Evolutionary conservation across 1,140 invertebrate genomes (phyloP).

Genomic region (Manduca sexta): DNA sequence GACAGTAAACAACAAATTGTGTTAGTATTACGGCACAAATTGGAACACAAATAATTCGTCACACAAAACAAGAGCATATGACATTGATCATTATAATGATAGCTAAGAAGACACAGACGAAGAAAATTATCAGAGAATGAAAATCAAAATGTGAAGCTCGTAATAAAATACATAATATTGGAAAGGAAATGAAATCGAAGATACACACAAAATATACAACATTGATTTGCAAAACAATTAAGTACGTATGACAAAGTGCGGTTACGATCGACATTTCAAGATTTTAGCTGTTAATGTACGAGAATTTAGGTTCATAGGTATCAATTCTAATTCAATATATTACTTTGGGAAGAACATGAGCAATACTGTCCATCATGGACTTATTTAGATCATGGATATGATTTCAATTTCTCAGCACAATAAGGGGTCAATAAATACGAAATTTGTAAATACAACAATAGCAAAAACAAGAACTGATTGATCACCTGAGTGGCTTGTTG

Average conservation of each 20-base stretch:
- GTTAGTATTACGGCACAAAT: too few species aligned
- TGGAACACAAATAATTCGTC: slow-evolving; percentile 33
- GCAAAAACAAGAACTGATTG: slow-evolving; percentile 26
- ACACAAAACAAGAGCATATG: slow-evolving; percentile 58
- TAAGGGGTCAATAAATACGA: too few species aligned
- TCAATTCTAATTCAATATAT: too few species aligned
- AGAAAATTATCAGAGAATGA: slow-evolving; percentile 41
- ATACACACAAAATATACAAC: slow-evolving; percentile 62
- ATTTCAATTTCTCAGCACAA: too few species aligned
- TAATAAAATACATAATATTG: slow-evolving; percentile 35
- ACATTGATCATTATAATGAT: slow-evolving; percentile 59
- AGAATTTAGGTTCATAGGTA: too few species aligned
- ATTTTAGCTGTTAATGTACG: neutral
- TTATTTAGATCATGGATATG: too few species aligned
- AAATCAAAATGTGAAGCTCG: slow-evolving; percentile 45
- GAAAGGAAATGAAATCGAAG: slow-evolving; percentile 45
- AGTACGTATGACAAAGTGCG: slow-evolving; percentile 49
- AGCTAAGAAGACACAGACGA: slow-evolving; percentile 63
- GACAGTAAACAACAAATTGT: neutral
- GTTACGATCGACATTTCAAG: slow-evolving; percentile 44
- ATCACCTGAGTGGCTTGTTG: slow-evolving; percentile 68
- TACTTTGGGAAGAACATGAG: too few species aligned
- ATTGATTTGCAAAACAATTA: slow-evolving; percentile 63
- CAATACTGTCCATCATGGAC: too few species aligned
- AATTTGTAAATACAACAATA: neutral